These are phyloP conservation scores for Emydocephalus ijimae DNA, from an alignment of 2,113 vertebrate genomes.

Conservation along the genomic window DNA sequence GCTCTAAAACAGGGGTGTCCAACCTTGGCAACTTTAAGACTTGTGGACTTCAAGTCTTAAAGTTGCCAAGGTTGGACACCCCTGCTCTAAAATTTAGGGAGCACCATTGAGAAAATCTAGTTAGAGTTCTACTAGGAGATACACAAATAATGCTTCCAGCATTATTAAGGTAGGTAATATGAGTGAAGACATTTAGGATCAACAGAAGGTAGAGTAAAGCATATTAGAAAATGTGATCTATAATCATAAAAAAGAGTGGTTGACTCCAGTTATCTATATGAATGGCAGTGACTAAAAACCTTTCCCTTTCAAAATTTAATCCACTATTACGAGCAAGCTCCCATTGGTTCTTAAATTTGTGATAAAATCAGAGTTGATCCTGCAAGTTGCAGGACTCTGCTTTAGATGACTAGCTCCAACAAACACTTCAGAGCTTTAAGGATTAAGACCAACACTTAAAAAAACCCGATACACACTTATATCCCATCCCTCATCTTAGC, in stretches of 20 bases:
- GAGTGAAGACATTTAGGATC: neutral
- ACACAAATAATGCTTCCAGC: neutral
- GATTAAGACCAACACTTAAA: neutral
- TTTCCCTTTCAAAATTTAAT: neutral
- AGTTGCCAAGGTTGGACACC: too few species aligned
- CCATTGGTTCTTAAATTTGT: neutral
- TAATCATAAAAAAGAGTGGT: neutral
- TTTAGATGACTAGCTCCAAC: neutral
- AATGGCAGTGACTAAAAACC: neutral
- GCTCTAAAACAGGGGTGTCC: too few species aligned
- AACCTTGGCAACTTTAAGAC: too few species aligned
- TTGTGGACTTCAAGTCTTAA: too few species aligned
- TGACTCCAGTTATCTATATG: neutral
- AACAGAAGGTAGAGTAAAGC: neutral
- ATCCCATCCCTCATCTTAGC: neutral
- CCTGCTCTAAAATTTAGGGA: neutral
- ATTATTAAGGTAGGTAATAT: neutral
- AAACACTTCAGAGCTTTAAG: neutral
- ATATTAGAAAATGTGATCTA: neutral
- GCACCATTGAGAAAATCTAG: neutral
- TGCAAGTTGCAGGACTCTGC: neutral
- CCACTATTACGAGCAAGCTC: neutral
- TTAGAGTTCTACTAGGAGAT: neutral
- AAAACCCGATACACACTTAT: neutral
- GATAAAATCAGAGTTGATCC: neutral